A percentile compares a stretch with the other conserved stretches of the same genome.
Conservation (phyloP, 2,888 invertebrate species). For the Mythimna impura region DNA sequence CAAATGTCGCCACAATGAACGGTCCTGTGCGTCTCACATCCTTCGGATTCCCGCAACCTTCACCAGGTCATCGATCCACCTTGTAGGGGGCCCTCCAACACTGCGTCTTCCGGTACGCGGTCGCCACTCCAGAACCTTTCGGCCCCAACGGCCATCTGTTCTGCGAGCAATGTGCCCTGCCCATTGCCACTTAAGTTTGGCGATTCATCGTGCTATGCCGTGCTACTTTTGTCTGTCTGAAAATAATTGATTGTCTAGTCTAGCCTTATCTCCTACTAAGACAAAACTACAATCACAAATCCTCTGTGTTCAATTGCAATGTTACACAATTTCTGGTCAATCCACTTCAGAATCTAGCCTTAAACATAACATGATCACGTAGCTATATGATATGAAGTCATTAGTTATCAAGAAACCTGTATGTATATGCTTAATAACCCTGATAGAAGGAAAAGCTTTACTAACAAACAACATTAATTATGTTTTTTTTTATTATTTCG, state of each 20-base stretch:
- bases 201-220: too few species aligned
- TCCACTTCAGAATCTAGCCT: background rate
- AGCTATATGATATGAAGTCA: slow-evolving; percentile 1
- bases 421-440: slow-evolving; percentile 3
- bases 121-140: too few species aligned
- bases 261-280: background rate
- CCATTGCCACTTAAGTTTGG: too few species aligned
- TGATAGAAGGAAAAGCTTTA: slow-evolving; percentile 30
- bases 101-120: too few species aligned
- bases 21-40: too few species aligned
- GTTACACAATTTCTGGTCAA: slow-evolving; percentile 9
- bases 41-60: too few species aligned
- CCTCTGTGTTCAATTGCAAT: slow-evolving; percentile 7
- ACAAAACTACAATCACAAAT: background rate
- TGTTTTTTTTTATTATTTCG: slow-evolving; percentile 17
- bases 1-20: too few species aligned
- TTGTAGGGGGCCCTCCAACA: too few species aligned
- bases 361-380: slow-evolving; percentile 12
- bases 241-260: background rate
- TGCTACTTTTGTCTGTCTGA: background rate
- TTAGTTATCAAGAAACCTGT: slow-evolving; percentile 34
- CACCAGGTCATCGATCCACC: too few species aligned
- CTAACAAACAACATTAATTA: slow-evolving; percentile 10
- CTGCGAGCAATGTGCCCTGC: too few species aligned
- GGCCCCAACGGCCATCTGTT: too few species aligned